These are phyloP conservation scores for Brachyistius frenatus DNA, from an alignment of 2,113 vertebrate species.

Conservation along the genomic window DNA sequence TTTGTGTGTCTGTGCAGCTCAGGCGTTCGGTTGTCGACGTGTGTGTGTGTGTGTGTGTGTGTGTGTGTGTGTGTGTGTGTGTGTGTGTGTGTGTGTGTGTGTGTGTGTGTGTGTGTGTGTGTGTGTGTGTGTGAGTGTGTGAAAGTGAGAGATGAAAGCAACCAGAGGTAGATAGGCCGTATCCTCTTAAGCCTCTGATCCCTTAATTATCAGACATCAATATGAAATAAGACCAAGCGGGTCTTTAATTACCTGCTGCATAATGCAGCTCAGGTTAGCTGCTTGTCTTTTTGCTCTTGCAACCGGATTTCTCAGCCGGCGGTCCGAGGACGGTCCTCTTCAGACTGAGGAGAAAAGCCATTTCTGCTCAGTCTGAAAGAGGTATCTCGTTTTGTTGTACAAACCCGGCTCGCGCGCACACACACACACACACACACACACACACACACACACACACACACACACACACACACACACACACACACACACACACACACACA, in stretches of 20 bases:
- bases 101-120: not conserved
- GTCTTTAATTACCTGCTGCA: slow-evolving; percentile 63
- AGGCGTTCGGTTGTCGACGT: not conserved
- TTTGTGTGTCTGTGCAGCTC: slow-evolving; percentile 16
- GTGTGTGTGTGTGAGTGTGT: slow-evolving; percentile 7
- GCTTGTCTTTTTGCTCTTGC: not conserved
- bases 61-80: not conserved
- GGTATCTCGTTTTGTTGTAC: too few relatives aligned
- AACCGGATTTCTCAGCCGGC: not conserved
- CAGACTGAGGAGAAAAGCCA: too few relatives aligned
- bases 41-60: slow-evolving; percentile 19
- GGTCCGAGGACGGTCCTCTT: too few relatives aligned
- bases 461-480: too few relatives aligned
- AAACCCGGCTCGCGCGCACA: too few relatives aligned
- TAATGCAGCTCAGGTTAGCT: slow-evolving; percentile 33
- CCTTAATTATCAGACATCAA: slow-evolving; percentile 65
- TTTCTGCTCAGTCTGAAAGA: not conserved
- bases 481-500: too few relatives aligned
- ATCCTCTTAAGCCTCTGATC: slow-evolving; percentile 43
- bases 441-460: too few relatives aligned
- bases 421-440: too few relatives aligned
- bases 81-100: slow-evolving; percentile 32
- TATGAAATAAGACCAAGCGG: slow-evolving; percentile 56
- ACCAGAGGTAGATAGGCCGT: slow-evolving; percentile 1
- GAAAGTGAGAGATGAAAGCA: slow-evolving; percentile 32